These are phyloP conservation scores for Diprion similis DNA, from an alignment of 1,140 invertebrate species.

Conservation along the genomic window DNA sequence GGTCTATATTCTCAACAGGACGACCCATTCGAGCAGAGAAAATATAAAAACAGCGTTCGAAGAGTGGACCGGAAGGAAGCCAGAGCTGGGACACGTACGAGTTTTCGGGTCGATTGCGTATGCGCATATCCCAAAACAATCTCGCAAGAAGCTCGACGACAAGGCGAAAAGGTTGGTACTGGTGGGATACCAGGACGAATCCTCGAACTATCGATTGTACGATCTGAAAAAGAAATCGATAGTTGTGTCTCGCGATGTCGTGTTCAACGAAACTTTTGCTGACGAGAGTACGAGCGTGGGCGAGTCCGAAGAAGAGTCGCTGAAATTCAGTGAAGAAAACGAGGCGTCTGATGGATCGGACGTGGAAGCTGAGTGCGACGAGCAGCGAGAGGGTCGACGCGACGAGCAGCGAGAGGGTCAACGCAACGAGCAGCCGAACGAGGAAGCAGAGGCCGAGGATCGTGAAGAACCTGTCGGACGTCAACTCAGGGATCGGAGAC, in stretches of 20 bases:
- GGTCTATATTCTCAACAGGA: constrained; percentile 33
- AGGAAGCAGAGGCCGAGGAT: too few relatives aligned
- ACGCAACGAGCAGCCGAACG: too few relatives aligned
- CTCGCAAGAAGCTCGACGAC: constrained; percentile 9
- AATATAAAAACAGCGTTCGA: constrained; percentile 22
- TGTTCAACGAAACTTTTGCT: constrained; percentile 3
- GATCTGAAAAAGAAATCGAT: constrained; percentile 16
- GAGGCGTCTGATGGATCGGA: too few relatives aligned
- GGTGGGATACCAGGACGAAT: not conserved
- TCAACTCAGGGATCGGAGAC: too few relatives aligned
- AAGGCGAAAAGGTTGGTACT: constrained; percentile 20
- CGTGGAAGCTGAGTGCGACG: too few relatives aligned
- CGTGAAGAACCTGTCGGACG: too few relatives aligned
- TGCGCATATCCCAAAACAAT: constrained; percentile 10
- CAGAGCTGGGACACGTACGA: constrained; percentile 8
- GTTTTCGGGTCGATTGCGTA: constrained; percentile 16
- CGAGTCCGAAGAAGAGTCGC: too few relatives aligned
- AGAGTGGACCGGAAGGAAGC: constrained; percentile 15
- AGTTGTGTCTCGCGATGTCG: constrained; percentile 19
- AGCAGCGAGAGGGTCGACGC: too few relatives aligned
- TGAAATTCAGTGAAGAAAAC: too few relatives aligned
- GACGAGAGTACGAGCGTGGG: too few relatives aligned
- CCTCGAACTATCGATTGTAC: not conserved
- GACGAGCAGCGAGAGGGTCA: too few relatives aligned
- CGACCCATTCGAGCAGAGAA: constrained; percentile 28